A percentile compares a stretch with the other conserved stretches of the same genome.
Conservation (phyloP, 2,797 vertebrate genomes). For the Salmo trutta region DNA sequence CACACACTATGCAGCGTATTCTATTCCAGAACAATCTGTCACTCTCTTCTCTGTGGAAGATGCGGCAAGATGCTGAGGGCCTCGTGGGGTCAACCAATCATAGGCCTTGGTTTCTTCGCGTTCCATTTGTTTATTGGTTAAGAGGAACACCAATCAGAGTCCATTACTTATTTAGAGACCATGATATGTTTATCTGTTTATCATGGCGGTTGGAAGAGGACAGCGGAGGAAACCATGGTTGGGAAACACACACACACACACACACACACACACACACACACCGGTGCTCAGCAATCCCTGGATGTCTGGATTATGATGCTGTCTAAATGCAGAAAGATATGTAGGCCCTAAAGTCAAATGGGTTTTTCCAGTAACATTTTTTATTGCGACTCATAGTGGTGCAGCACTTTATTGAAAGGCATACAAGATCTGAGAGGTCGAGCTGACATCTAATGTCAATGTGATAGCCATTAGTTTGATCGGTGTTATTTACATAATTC, state of each 20-base stretch:
- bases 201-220: background rate
- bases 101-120: constrained; percentile 3
- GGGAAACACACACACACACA: background rate
- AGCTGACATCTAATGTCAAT: background rate
- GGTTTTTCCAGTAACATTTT: background rate
- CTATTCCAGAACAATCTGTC: constrained; percentile 23
- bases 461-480: background rate
- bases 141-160: constrained; percentile 18
- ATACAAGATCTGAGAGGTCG: no score
- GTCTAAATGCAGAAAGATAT: background rate
- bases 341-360: background rate
- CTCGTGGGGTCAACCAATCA: constrained; percentile 10
- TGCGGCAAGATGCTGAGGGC: constrained; percentile 17
- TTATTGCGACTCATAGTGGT: background rate
- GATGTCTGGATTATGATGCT: background rate
- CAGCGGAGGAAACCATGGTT: background rate
- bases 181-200: background rate
- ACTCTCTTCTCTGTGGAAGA: constrained; percentile 27
- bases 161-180: constrained; percentile 31
- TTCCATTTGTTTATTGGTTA: constrained; percentile 10
- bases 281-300: background rate
- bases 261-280: background rate
- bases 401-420: background rate
- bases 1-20: background rate
- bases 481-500: background rate